These are phyloP conservation scores for Actinostola sp. DNA, from an alignment of 92 coral and sea anemone species.

Conservation along the genomic window DNA sequence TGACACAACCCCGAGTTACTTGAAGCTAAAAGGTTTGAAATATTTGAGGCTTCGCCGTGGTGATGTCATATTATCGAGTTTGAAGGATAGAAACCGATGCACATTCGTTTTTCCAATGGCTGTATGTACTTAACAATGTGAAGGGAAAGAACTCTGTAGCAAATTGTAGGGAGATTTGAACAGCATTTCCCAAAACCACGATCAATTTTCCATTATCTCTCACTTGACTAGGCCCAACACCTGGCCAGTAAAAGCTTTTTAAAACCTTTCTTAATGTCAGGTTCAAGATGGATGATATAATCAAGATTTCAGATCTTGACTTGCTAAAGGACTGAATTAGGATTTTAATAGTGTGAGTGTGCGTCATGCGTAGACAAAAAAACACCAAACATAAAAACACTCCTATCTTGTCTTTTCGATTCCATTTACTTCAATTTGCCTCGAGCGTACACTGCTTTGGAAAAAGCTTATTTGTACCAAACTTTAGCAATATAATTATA, in stretches of 20 bases:
- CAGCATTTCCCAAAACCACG: too few species aligned
- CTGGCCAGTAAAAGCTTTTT: slow-evolving; percentile 6
- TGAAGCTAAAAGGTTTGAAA: too few species aligned
- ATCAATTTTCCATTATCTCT: background rate
- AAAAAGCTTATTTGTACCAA: slow-evolving; percentile 20
- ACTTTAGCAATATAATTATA: slow-evolving; percentile 16
- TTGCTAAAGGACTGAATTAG: background rate
- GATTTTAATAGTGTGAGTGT: slow-evolving; percentile 19
- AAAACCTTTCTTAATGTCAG: background rate
- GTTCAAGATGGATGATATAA: slow-evolving; percentile 12
- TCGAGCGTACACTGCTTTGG: slow-evolving; percentile 5
- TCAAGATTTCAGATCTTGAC: slow-evolving; percentile 15
- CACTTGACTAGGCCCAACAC: background rate
- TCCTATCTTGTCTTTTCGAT: slow-evolving; percentile 22
- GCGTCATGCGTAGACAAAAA: slow-evolving; percentile 18
- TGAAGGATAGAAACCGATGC: too few species aligned
- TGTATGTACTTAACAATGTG: too few species aligned
- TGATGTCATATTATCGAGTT: too few species aligned
- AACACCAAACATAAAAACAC: slow-evolving; percentile 5
- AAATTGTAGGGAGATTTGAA: too few species aligned
- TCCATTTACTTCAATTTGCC: slow-evolving; percentile 18
- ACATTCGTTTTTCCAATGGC: too few species aligned
- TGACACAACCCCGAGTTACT: too few species aligned
- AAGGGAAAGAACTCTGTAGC: too few species aligned
- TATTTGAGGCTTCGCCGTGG: too few species aligned